These are phyloP conservation scores for Lepus timidus DNA, from an alignment of 2,113 vertebrate genomes.

Conservation along the genomic window DNA sequence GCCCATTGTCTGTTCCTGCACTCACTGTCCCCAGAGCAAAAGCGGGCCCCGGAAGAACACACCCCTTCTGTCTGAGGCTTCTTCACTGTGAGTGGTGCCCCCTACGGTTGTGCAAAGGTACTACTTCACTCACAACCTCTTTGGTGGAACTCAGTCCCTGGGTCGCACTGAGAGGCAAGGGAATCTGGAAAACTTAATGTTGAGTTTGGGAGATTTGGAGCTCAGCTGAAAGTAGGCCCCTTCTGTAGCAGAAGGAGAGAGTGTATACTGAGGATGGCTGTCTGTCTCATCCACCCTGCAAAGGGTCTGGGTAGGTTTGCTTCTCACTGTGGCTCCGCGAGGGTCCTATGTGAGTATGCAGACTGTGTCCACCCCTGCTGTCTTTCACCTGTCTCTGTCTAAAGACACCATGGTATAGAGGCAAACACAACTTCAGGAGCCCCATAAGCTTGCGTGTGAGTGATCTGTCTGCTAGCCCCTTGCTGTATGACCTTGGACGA, in stretches of 20 bases:
- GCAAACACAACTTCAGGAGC: neutral
- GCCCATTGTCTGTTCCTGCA: too few relatives aligned
- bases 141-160: neutral
- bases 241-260: neutral
- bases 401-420: neutral
- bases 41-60: neutral
- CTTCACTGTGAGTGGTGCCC: neutral
- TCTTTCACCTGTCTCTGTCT: neutral
- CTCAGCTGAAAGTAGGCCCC: neutral
- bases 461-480: neutral
- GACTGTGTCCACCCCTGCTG: neutral
- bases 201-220: neutral
- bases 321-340: neutral
- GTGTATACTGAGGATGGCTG: neutral
- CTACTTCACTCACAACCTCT: neutral
- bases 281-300: neutral
- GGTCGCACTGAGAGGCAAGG: neutral
- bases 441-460: neutral
- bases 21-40: neutral
- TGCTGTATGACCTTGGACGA: neutral
- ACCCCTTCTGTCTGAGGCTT: neutral
- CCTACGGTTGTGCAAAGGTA: neutral
- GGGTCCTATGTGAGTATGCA: too few relatives aligned
- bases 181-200: neutral
- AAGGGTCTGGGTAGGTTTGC: rapidly evolving